Evolutionary conservation across 2,113 vertebrate genomes (phyloP).

Genomic region (Polyodon spathula): DNA sequence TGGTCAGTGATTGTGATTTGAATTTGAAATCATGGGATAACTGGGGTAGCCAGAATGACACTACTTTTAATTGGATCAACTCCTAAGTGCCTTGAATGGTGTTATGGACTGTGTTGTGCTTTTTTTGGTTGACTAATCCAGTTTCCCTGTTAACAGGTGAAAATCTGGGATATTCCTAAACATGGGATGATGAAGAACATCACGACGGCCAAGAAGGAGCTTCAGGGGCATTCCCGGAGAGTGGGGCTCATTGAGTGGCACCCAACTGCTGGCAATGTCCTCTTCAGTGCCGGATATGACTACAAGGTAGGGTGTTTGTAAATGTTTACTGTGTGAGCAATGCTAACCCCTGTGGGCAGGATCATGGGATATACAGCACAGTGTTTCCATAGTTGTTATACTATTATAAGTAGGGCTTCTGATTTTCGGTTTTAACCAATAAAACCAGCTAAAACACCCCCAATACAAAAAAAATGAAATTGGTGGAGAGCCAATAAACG

Average conservation of each 20-base stretch:
- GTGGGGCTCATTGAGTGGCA: conserved; percentile 90
- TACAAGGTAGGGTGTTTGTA: conserved; percentile 64
- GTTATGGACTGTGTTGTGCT: too few species aligned
- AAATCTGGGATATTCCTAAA: conserved; percentile 83
- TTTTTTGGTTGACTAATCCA: too few species aligned
- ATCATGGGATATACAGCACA: too few species aligned
- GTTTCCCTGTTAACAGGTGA: conserved; percentile 57
- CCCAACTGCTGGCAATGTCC: conserved; percentile 73
- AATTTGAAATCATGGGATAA: too few species aligned
- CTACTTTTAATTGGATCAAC: background rate
- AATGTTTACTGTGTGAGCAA: background rate
- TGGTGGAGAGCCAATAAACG: too few species aligned
- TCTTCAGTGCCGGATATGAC: conserved; percentile 83
- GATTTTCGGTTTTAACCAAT: too few species aligned
- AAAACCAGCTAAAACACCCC: too few species aligned
- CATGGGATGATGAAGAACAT: conserved; percentile 64
- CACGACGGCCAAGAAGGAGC: conserved; percentile 65
- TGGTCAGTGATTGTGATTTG: too few species aligned
- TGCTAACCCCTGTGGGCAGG: background rate
- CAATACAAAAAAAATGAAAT: too few species aligned
- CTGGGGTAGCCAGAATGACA: too few species aligned
- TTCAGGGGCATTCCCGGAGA: conserved; percentile 69
- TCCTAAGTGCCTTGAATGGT: background rate
- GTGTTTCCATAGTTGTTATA: too few species aligned
- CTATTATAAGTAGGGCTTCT: too few species aligned